Evolutionary conservation across 1,140 invertebrate genomes (phyloP).

Genomic region (Pseudobourletiella spinata): DNA sequence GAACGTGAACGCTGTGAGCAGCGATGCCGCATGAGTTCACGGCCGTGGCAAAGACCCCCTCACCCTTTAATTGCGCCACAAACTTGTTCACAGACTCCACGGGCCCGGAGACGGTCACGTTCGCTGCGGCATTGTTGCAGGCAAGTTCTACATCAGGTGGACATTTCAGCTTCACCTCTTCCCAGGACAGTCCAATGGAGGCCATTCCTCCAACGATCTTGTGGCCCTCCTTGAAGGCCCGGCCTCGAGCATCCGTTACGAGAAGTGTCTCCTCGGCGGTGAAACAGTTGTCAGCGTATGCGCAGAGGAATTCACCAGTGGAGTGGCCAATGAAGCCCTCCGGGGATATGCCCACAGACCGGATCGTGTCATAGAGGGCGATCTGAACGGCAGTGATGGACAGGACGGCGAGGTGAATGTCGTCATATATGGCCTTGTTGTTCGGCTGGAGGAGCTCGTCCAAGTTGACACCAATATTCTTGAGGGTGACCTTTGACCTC

Average conservation of each 20-base stretch:
- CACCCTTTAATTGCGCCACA: background rate
- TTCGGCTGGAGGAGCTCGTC: conserved; percentile 66
- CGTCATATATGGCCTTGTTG: conserved; percentile 63
- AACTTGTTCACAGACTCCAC: conserved; percentile 66
- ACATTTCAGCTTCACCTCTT: conserved; percentile 63
- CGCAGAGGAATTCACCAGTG: conserved; percentile 88
- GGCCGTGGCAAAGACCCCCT: conserved; percentile 14
- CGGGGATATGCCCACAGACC: conserved; percentile 62
- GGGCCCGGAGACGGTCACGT: conserved; percentile 53
- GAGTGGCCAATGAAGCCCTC: conserved; percentile 95
- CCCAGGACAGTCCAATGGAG: conserved; percentile 67
- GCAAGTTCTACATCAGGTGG: conserved; percentile 49
- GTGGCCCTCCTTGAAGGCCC: conserved; percentile 47
- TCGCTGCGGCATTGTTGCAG: conserved; percentile 15
- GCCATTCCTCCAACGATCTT: conserved; percentile 51
- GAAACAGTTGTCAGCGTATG: conserved; percentile 90
- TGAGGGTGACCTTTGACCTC: conserved; percentile 62
- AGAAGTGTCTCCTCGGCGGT: conserved; percentile 86
- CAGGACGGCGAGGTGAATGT: conserved; percentile 79
- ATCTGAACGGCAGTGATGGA: conserved; percentile 86
- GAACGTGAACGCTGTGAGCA: conserved; percentile 47
- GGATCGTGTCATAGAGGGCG: conserved; percentile 81
- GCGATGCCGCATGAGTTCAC: conserved; percentile 9
- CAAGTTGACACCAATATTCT: conserved; percentile 68
- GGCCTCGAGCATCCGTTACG: conserved; percentile 65